Percentiles rank a stretch among this genome's conserved stretches.
Evolutionary conservation across 2,797 vertebrate genomes (phyloP).

Genomic region (Smutsia temminckii): DNA sequence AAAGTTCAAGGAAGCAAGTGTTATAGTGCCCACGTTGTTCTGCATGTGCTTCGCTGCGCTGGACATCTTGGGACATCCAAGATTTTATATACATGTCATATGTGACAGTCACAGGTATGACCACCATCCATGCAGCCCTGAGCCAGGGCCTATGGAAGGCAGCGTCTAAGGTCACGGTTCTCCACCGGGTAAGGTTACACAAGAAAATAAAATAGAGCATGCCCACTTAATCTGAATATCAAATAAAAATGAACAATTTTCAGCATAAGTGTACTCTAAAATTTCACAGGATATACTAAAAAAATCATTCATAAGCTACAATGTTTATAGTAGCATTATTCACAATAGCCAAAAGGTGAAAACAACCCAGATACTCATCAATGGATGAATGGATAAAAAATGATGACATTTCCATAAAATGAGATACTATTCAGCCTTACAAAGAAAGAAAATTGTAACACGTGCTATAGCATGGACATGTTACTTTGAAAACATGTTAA

Average conservation of each 20-base stretch:
- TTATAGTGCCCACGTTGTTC: accelerated
- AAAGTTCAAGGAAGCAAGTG: background rate
- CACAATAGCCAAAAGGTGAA: background rate
- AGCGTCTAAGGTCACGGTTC: background rate
- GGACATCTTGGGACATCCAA: background rate
- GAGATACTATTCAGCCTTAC: background rate
- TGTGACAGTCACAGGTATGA: background rate
- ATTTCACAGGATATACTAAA: background rate
- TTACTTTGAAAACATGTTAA: background rate
- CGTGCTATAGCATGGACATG: too few relatives aligned
- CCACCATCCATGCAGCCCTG: background rate
- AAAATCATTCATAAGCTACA: background rate
- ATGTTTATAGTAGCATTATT: background rate
- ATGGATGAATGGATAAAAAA: background rate
- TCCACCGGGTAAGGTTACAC: background rate
- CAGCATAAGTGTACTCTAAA: background rate
- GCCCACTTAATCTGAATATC: background rate
- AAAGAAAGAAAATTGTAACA: background rate
- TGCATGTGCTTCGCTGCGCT: background rate
- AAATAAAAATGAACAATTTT: background rate
- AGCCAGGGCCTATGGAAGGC: background rate
- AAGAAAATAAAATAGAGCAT: background rate
- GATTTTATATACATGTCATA: background rate
- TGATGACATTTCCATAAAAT: accelerated
- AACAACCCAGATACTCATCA: background rate